phyloP scores from a whole-genome alignment of 2,797 vertebrate genomes.

The Crenuchus spilurus region DNA sequence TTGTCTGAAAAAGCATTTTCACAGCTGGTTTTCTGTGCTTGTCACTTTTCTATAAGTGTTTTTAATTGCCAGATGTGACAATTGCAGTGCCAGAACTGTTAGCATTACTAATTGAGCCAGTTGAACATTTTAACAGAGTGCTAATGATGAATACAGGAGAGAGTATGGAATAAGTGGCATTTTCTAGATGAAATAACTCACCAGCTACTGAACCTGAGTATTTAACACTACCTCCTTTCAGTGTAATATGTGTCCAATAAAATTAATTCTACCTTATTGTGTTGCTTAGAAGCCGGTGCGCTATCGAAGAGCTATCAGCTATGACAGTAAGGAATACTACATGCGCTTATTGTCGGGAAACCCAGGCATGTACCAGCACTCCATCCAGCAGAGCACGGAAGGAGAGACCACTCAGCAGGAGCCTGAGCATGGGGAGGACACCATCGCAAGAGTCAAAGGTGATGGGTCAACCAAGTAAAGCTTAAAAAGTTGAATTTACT shows the following conservation, averaged over 20 bases:
- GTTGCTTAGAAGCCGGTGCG: conserved; percentile 87
- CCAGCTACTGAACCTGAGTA: not conserved
- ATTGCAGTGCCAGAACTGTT: too few species aligned
- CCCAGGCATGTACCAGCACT: conserved; percentile 90
- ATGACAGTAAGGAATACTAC: conserved; percentile 98
- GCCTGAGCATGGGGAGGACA: conserved; percentile 95
- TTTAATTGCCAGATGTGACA: not conserved
- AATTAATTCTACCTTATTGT: not conserved
- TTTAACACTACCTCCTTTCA: not conserved
- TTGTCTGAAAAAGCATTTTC: too few species aligned
- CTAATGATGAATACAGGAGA: too few species aligned
- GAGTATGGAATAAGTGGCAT: too few species aligned
- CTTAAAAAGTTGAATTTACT: too few species aligned
- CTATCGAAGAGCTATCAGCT: conserved; percentile 93
- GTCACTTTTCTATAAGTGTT: not conserved
- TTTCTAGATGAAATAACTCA: too few species aligned
- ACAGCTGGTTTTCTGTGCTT: conserved; percentile 22
- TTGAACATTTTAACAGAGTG: too few species aligned
- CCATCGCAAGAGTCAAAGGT: conserved; percentile 98
- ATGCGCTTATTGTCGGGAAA: conserved; percentile 92
- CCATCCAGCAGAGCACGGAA: conserved; percentile 92
- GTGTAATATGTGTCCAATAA: not conserved
- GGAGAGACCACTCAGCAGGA: conserved; percentile 91
- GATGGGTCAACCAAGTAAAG: not conserved
- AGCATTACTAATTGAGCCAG: too few species aligned